phyloP scores from a whole-genome alignment of 2,888 invertebrate genomes.

The Oscheius onirici region DNA sequence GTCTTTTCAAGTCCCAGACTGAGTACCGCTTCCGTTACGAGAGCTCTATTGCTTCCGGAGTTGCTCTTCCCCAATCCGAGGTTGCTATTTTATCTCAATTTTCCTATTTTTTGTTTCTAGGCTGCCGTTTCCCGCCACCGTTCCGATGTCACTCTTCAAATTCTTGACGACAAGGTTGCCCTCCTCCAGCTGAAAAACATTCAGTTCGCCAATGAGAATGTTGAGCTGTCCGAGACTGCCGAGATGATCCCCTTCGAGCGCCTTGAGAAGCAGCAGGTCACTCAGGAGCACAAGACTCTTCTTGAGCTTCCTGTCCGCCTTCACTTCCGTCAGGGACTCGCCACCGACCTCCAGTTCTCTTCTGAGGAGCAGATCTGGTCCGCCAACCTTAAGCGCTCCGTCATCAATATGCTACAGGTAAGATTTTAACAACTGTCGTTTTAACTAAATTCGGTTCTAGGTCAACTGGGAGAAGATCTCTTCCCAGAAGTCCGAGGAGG shows the following conservation, averaged over 20 bases:
- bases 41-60: slow-evolving; percentile 41
- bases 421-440: slow-evolving; percentile 4
- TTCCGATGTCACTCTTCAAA: slow-evolving; percentile 44
- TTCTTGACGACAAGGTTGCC: slow-evolving; percentile 38
- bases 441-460: background rate
- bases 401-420: slow-evolving; percentile 64
- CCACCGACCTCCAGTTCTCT: slow-evolving; percentile 57
- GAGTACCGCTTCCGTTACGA: slow-evolving; percentile 49
- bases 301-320: slow-evolving; percentile 54
- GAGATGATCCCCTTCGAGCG: slow-evolving; percentile 24
- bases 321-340: slow-evolving; percentile 40
- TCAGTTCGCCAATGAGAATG: slow-evolving; percentile 29
- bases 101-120: background rate
- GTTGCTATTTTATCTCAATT: background rate
- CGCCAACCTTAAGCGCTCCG: slow-evolving; percentile 65
- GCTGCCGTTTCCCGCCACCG: slow-evolving; percentile 43
- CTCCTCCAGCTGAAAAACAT: slow-evolving; percentile 41
- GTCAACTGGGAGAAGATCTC: slow-evolving; percentile 15
- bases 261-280: slow-evolving; percentile 50
- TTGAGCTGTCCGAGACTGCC: slow-evolving; percentile 3
- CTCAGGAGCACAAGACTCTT: slow-evolving; percentile 37
- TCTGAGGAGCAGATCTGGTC: slow-evolving; percentile 62
- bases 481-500: slow-evolving; percentile 7
- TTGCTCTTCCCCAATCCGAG: slow-evolving; percentile 40
- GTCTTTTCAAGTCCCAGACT: slow-evolving; percentile 38